phyloP scores from a whole-genome alignment of 2,113 vertebrate species.

The Mustelus asterias region DNA sequence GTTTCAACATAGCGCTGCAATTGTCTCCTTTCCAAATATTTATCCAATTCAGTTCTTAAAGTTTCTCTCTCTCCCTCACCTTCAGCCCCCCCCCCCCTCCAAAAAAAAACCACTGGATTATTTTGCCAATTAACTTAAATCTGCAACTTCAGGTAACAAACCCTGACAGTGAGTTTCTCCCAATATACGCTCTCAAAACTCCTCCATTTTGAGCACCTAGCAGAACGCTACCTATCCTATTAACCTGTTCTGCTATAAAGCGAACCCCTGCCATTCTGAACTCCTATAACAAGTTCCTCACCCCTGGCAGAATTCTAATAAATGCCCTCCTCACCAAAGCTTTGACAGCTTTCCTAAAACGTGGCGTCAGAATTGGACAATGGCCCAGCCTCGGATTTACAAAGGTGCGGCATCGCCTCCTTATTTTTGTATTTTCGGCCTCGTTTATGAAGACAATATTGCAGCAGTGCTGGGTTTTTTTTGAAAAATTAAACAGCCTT shows the following conservation, averaged over 20 bases:
- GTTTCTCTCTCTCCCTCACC: too few species aligned
- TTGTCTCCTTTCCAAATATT: background rate
- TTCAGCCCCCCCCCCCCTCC: too few species aligned
- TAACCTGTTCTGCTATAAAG: background rate
- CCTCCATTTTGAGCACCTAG: too few species aligned
- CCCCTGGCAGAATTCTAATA: background rate
- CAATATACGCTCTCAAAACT: background rate
- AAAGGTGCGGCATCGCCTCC: background rate
- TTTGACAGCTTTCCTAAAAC: background rate
- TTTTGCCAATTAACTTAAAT: background rate
- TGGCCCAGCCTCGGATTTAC: background rate
- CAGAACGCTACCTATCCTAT: background rate
- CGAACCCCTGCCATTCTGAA: background rate
- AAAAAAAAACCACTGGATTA: too few species aligned
- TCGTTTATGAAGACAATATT: background rate
- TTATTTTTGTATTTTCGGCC: background rate
- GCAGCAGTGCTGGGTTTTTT: background rate
- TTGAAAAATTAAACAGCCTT: background rate
- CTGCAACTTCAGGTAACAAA: background rate
- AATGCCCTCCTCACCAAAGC: background rate
- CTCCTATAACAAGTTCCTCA: background rate
- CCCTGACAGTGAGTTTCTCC: background rate
- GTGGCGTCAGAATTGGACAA: background rate
- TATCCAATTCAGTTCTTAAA: background rate
- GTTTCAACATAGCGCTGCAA: background rate